Conservation (phyloP, 2,888 invertebrate genomes). For the Exocentrus adspersus region DNA sequence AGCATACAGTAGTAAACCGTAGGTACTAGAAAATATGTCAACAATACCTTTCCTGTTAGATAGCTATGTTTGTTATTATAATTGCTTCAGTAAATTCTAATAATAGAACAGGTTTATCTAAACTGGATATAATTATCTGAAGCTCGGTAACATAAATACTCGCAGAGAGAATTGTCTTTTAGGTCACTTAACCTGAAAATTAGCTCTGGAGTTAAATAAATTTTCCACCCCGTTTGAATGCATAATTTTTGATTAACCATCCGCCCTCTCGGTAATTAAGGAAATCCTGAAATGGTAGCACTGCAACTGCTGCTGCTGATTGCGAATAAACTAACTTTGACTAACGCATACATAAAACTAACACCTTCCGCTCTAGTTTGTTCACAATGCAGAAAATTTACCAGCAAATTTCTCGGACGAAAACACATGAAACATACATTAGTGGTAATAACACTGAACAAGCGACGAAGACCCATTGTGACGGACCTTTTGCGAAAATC, state of each 20-base stretch:
- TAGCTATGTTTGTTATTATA: no score
- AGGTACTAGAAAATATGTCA: no score
- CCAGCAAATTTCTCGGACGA: constrained; percentile 6
- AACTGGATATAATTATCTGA: no score
- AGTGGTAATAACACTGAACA: constrained; percentile 21
- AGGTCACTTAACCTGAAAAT: not conserved
- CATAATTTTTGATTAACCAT: not conserved
- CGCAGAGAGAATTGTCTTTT: not conserved
- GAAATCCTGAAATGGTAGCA: not conserved
- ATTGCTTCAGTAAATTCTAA: no score
- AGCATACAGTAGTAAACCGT: no score
- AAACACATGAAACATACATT: constrained; percentile 27
- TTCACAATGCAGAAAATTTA: constrained; percentile 15
- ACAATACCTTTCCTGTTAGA: no score
- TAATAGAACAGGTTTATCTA: no score
- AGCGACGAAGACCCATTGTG: constrained; percentile 12
- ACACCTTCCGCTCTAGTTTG: constrained; percentile 18
- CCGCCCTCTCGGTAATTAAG: not conserved
- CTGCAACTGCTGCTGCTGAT: constrained; percentile 4
- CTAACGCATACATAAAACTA: constrained; percentile 18
- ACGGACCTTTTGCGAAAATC: not conserved
- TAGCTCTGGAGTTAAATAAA: not conserved
- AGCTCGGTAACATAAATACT: no score
- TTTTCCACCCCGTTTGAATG: not conserved
- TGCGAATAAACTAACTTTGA: constrained; percentile 11